Conservation (phyloP, 1,140 invertebrate species). For the Episyrphus balteatus region DNA sequence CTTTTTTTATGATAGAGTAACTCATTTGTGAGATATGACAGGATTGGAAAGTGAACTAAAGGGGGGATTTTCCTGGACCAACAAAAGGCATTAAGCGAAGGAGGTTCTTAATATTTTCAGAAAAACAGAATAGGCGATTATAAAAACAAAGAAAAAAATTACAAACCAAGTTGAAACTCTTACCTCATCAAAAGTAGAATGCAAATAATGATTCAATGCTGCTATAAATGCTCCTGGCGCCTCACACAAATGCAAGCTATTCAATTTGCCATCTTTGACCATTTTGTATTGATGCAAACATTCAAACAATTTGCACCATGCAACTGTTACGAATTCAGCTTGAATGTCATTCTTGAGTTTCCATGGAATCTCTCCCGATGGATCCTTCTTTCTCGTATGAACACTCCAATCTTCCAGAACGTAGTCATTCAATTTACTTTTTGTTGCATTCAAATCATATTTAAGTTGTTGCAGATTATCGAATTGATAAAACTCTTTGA, state of each 20-base stretch:
- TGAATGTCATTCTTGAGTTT: slow-evolving; percentile 47
- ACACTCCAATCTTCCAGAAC: slow-evolving; percentile 64
- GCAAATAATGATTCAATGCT: slow-evolving; percentile 77
- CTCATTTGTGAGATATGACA: no score
- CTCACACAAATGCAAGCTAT: slow-evolving; percentile 81
- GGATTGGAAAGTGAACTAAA: no score
- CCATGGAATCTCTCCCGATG: slow-evolving; percentile 51
- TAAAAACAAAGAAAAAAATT: no score
- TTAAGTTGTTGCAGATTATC: slow-evolving; percentile 52
- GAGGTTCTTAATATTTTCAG: no score
- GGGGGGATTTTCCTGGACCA: no score
- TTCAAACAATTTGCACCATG: slow-evolving; percentile 90
- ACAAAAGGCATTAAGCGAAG: no score
- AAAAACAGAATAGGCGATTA: no score
- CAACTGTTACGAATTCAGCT: slow-evolving; percentile 74
- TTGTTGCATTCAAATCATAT: slow-evolving; percentile 59
- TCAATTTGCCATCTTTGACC: slow-evolving; percentile 47
- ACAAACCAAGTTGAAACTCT: no score
- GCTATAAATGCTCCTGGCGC: slow-evolving; percentile 89
- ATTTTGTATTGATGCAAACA: slow-evolving; percentile 55
- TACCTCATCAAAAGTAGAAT: slow-evolving; percentile 42
- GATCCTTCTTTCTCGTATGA: slow-evolving; percentile 66
- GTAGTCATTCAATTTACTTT: slow-evolving; percentile 67
- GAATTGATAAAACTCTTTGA: slow-evolving; percentile 37
- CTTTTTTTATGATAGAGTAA: no score